A percentile compares a stretch with the other conserved stretches of the same genome.
phyloP scores from a whole-genome alignment of 2,797 vertebrate genomes.

The Squalus acanthias region DNA sequence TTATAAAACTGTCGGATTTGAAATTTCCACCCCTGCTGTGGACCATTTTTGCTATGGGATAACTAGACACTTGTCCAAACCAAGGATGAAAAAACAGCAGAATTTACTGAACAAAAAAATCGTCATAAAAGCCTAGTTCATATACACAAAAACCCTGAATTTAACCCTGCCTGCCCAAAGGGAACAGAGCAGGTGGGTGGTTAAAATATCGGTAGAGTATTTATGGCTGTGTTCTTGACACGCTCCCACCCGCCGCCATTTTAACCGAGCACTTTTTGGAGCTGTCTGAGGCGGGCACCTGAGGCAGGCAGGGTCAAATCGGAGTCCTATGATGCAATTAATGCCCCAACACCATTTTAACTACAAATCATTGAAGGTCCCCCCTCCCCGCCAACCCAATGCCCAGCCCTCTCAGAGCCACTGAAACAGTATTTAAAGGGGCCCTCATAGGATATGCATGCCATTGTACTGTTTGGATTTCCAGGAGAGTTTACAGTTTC shows the following conservation, averaged over 20 bases:
- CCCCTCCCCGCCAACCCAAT: not conserved
- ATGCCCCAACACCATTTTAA: not conserved
- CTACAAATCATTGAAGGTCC: not conserved
- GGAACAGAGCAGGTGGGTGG: too few relatives aligned
- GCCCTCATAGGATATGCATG: too few relatives aligned
- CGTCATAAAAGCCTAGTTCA: not conserved
- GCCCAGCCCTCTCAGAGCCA: too few relatives aligned
- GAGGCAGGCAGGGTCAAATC: not conserved
- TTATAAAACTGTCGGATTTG: not conserved
- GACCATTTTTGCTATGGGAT: not conserved
- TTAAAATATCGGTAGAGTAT: not conserved
- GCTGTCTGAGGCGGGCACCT: not conserved
- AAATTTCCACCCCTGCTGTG: not conserved
- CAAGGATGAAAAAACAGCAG: not conserved
- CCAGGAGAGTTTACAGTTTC: not conserved
- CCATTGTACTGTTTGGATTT: not conserved
- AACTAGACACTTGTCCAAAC: not conserved
- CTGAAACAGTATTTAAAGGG: too few relatives aligned
- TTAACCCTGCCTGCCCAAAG: not conserved
- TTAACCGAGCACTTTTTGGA: not conserved
- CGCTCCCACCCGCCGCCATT: not conserved
- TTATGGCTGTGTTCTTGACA: not conserved
- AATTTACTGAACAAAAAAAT: too few relatives aligned
- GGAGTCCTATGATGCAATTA: not conserved
- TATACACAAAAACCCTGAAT: not conserved